These are phyloP conservation scores for Philopotamus ludificatus DNA, from an alignment of 1,140 invertebrate species.

Conservation along the genomic window DNA sequence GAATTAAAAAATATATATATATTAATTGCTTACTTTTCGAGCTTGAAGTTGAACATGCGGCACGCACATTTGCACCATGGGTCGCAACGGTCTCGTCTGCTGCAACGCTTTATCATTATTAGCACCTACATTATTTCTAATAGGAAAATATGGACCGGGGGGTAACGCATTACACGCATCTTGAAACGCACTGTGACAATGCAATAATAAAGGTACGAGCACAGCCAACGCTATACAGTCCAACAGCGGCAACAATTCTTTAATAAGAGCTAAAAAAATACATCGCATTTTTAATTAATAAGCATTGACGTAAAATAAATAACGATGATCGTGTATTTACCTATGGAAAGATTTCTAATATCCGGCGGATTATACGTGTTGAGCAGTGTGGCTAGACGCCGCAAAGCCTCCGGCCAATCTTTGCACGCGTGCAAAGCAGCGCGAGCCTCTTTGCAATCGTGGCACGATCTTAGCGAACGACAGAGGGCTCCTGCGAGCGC, in stretches of 20 bases:
- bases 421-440: constrained; percentile 69
- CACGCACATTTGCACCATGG: constrained; percentile 87
- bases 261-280: constrained; percentile 70
- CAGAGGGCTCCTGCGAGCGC: constrained; percentile 73
- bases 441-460: constrained; percentile 65
- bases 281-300: background rate
- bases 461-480: constrained; percentile 65
- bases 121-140: constrained; percentile 55
- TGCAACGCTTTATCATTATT: constrained; percentile 48
- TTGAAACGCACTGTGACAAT: constrained; percentile 80
- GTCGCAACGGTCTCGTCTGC: constrained; percentile 65
- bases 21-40: constrained; percentile 58
- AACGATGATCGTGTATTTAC: constrained; percentile 48
- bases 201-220: constrained; percentile 78
- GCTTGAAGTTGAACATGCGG: constrained; percentile 73
- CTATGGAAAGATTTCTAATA: constrained; percentile 74
- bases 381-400: constrained; percentile 81
- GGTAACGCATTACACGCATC: constrained; percentile 71
- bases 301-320: too few species aligned
- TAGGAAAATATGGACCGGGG: constrained; percentile 72
- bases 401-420: constrained; percentile 80
- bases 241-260: constrained; percentile 80
- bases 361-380: constrained; percentile 90
- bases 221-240: constrained; percentile 79
- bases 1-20: background rate